Conservation (phyloP, 1,140 invertebrate species). For the Heliconius hermathena region DNA sequence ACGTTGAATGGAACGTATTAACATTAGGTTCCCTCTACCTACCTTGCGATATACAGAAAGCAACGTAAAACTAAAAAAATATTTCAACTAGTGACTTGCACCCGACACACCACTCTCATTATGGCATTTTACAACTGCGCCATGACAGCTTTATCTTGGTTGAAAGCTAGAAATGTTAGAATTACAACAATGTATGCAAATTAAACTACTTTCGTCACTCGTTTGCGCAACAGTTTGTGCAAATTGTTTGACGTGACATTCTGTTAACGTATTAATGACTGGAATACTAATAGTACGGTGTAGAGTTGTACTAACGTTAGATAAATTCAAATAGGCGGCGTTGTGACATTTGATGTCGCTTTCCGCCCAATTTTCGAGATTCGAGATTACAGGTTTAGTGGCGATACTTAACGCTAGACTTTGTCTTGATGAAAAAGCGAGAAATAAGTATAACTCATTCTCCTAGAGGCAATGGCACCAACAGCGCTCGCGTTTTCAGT, state of each 20-base stretch:
- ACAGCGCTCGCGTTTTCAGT: too few species aligned
- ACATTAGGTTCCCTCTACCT: too few species aligned
- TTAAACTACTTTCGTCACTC: conserved; percentile 3
- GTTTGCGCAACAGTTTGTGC: conserved; percentile 4
- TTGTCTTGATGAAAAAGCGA: too few species aligned
- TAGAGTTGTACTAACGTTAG: not conserved
- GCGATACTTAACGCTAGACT: too few species aligned
- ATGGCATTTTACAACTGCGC: not conserved
- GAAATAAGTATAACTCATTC: too few species aligned
- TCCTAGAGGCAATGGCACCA: too few species aligned
- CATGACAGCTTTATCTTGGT: not conserved
- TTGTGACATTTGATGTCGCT: not conserved
- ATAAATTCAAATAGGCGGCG: not conserved
- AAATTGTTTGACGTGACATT: conserved; percentile 1
- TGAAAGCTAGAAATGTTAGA: not conserved
- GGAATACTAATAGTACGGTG: conserved; percentile 1
- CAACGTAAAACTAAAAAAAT: too few species aligned
- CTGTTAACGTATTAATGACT: not conserved
- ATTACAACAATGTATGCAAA: conserved; percentile 4
- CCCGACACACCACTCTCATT: not conserved
- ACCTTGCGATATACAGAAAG: too few species aligned
- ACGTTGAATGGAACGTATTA: too few species aligned
- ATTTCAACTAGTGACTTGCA: not conserved
- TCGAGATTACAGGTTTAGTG: too few species aligned
- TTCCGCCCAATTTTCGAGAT: too few species aligned